These are phyloP conservation scores for Pituophis catenifer DNA, from an alignment of 2,113 vertebrate species.

Conservation along the genomic window DNA sequence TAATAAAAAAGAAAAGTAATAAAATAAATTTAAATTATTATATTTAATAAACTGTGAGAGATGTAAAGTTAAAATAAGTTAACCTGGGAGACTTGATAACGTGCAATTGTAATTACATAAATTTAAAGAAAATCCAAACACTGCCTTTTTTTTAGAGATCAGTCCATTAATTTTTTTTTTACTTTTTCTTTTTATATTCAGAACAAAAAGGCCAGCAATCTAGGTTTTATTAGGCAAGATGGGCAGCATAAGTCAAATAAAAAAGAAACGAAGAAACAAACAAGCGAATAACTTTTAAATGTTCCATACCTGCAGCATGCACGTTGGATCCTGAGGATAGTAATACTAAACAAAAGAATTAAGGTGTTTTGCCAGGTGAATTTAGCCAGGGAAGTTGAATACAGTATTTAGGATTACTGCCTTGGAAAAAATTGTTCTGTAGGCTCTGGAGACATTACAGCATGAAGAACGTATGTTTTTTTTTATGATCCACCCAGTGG, in stretches of 20 bases:
- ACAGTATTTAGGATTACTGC: background rate
- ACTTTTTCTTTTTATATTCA: background rate
- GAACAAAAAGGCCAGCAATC: background rate
- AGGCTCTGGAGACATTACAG: background rate
- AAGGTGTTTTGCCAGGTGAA: background rate
- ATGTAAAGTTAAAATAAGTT: background rate
- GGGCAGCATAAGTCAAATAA: background rate
- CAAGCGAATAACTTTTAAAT: background rate
- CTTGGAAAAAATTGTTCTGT: background rate
- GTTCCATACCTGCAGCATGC: background rate
- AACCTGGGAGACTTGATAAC: background rate
- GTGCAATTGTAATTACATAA: background rate
- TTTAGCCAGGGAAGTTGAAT: background rate
- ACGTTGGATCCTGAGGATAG: background rate
- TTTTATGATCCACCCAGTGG: background rate
- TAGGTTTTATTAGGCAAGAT: background rate
- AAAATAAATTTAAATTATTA: background rate
- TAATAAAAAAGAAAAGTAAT: too few species aligned
- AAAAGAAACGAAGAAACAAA: background rate
- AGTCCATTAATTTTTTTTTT: background rate
- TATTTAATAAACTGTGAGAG: background rate
- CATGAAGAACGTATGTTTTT: background rate
- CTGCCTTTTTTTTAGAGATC: background rate
- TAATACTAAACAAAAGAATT: background rate
- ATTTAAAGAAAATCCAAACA: background rate